Evolutionary conservation across 2,797 vertebrate species (phyloP).

Genomic region (Acrossocheilus fasciatus): DNA sequence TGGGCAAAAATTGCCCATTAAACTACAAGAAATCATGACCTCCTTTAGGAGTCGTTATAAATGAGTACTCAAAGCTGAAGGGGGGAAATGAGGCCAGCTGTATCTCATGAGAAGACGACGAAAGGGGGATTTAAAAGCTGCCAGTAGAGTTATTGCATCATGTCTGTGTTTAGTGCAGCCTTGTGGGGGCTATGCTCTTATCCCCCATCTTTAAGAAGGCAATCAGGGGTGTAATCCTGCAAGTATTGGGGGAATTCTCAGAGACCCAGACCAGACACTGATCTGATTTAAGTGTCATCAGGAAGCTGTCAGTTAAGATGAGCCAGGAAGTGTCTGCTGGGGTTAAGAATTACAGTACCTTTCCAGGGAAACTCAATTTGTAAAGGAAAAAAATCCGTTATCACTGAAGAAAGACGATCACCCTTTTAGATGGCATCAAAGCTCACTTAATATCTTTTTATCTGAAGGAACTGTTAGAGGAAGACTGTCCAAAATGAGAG

Average conservation of each 20-base stretch:
- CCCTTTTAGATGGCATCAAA: slow-evolving; percentile 51
- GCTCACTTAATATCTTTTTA: slow-evolving; percentile 34
- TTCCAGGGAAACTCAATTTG: slow-evolving; percentile 50
- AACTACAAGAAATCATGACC: slow-evolving; percentile 41
- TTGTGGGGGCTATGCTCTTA: slow-evolving; percentile 39
- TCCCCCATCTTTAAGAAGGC: slow-evolving; percentile 56
- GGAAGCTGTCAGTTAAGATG: slow-evolving; percentile 53
- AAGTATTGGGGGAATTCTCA: slow-evolving; percentile 53
- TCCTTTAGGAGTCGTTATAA: slow-evolving; percentile 37
- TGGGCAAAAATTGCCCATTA: slow-evolving; percentile 33
- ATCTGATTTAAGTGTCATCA: slow-evolving; percentile 61
- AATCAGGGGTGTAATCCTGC: slow-evolving; percentile 58
- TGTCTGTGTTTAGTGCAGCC: slow-evolving; percentile 56
- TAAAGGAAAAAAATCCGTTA: slow-evolving; percentile 3
- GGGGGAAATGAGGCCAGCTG: slow-evolving; percentile 45
- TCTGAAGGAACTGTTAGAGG: slow-evolving; percentile 19
- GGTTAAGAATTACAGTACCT: slow-evolving; percentile 45
- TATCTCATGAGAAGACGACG: slow-evolving; percentile 52
- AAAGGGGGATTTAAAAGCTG: slow-evolving; percentile 51
- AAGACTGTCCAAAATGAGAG: slow-evolving; percentile 5
- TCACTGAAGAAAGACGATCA: slow-evolving; percentile 46
- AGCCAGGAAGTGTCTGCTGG: slow-evolving; percentile 44
- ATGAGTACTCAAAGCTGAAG: slow-evolving; percentile 46
- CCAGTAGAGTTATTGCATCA: slow-evolving; percentile 60
- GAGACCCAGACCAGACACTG: slow-evolving; percentile 44